Base-by-base conservation (phyloP, 2,888 invertebrate species). In the Ennomos quercinarius region DNA sequence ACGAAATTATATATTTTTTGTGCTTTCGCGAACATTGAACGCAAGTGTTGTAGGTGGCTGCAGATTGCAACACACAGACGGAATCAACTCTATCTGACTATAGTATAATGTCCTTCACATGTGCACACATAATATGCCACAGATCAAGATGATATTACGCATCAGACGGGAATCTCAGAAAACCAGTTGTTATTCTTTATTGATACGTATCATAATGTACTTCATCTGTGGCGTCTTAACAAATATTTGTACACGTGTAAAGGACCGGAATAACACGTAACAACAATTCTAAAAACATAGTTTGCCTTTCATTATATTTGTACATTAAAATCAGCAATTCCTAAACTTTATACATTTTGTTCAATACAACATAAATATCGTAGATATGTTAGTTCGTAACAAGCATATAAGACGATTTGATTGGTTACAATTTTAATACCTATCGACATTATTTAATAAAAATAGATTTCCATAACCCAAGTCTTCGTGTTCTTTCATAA, bases 351-450 rank as follows among this genome's bases (percentile, higher is more conserved):
- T 43, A 47, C 47, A 51, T 37, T 55, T 53, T 53, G 43, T 51
- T 50, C 46, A 46, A 38, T 42, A 50, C 11, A 49, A 59, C 48
- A 43, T n/a, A 46, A 38, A 50, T 36, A 59, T 41, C 37, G 54
- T 54, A 60, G 60, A 60, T 55, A 60, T 60, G 60, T 60, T 55
- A 60, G 55, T 51, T 60, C 51, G 43, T 55, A 58, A 53, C 58
- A 50, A 60, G 55, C 51, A 51, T 45, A 56, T 45, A 56, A 52
- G 43, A 43, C 10, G 34, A 49, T 44, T 12, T 40, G 36, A 50
- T 38, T 46, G 12, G 47, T 43, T 50, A 36, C 10, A 46, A 6
- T 9, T 34, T 47, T 13, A 12, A 13, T 47, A 46, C 10, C 4
- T 41, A 40, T 46, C 37, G 45, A 50, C 47, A 47, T 37, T n/a